Conservation (phyloP, 1,140 invertebrate genomes). For the Euura lappo region DNA sequence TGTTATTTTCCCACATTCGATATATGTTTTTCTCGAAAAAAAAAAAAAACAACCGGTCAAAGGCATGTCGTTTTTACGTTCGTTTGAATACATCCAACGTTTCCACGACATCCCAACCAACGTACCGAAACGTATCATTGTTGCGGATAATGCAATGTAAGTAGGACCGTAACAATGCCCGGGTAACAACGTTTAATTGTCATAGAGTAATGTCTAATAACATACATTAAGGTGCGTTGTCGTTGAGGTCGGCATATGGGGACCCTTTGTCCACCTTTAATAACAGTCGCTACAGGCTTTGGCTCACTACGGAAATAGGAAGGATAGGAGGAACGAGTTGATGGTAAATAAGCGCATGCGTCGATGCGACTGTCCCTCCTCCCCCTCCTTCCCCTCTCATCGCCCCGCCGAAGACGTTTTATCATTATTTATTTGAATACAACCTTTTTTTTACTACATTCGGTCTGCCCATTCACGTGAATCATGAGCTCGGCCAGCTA, state of each 20-base stretch:
- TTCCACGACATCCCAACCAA: conserved; percentile 55
- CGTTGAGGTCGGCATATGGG: conserved; percentile 54
- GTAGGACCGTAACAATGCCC: conserved; percentile 58
- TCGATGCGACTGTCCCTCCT: conserved; percentile 25
- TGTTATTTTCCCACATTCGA: too few species aligned
- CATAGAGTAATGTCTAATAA: conserved; percentile 63
- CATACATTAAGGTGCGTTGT: conserved; percentile 54
- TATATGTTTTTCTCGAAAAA: too few species aligned
- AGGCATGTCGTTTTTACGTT: too few species aligned
- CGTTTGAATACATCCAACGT: background rate
- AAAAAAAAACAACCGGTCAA: too few species aligned
- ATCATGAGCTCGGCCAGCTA: conserved; percentile 41
- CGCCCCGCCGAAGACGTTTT: too few species aligned
- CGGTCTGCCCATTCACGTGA: conserved; percentile 33
- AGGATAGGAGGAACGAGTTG: conserved; percentile 36
- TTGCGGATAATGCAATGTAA: conserved; percentile 53
- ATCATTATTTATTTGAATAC: too few species aligned
- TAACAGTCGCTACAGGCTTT: conserved; percentile 39
- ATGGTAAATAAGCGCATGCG: conserved; percentile 49
- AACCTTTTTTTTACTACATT: conserved; percentile 26
- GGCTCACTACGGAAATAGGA: conserved; percentile 45
- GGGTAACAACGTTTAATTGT: conserved; percentile 61
- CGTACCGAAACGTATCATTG: conserved; percentile 59
- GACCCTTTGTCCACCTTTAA: conserved; percentile 55
- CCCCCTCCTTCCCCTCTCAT: conserved; percentile 40